Evolutionary conservation across 2,888 invertebrate genomes (phyloP).

Genomic region (Drosophila picticornis): DNA sequence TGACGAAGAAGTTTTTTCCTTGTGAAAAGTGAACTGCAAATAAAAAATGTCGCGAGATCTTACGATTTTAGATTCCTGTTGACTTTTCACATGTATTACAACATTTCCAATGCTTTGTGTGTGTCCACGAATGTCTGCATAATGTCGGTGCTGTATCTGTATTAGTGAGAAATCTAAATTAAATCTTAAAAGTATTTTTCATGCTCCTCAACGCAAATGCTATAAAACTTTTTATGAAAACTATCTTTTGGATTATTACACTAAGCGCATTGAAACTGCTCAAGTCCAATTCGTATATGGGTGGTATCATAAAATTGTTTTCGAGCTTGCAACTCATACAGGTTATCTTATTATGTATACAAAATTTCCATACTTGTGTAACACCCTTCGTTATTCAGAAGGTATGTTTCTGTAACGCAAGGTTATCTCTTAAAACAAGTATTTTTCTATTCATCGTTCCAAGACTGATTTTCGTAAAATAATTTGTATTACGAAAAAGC

Average conservation of each 20-base stretch:
- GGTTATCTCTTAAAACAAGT: no score
- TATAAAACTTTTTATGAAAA: not conserved
- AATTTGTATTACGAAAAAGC: not conserved
- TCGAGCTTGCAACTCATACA: not conserved
- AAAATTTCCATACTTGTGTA: not conserved
- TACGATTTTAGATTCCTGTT: constrained; percentile 52
- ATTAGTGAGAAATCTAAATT: not conserved
- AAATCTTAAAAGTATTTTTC: not conserved
- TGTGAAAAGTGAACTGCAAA: not conserved
- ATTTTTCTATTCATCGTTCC: not conserved
- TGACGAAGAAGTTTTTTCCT: not conserved
- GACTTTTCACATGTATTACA: constrained; percentile 65
- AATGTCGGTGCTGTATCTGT: not conserved
- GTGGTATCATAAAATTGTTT: not conserved
- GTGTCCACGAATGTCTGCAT: not conserved
- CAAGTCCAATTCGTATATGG: not conserved
- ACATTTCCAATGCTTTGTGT: constrained; percentile 58
- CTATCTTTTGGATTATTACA: not conserved
- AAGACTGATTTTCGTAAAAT: not conserved
- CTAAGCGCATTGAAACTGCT: not conserved
- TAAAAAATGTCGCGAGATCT: not conserved
- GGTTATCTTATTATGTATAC: not conserved
- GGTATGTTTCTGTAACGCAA: not conserved
- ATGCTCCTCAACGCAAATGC: not conserved
- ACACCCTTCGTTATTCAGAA: not conserved